Conservation (phyloP, 2,888 invertebrate species). For the Sesia apiformis region DNA sequence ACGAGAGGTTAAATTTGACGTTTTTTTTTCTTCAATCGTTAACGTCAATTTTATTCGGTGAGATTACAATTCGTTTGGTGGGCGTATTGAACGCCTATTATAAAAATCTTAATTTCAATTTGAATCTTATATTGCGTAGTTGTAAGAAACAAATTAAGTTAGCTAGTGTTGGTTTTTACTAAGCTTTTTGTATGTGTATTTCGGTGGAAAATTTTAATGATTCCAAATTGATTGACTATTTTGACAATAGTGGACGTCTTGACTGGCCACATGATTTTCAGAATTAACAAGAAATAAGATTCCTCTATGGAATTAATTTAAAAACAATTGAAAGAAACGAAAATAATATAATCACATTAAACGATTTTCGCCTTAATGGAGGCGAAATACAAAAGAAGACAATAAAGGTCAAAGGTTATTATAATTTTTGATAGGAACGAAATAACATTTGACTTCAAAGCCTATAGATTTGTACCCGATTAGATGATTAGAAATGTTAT, state of each 20-base stretch:
- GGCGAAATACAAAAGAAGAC: no score
- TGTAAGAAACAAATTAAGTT: constrained; percentile 1
- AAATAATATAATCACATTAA: no score
- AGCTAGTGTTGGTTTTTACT: constrained; percentile 3
- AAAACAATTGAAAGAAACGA: no score
- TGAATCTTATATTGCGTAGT: neutral
- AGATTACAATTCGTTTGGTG: constrained; percentile 35
- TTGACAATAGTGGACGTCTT: constrained; percentile 1
- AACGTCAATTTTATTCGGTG: constrained; percentile 59
- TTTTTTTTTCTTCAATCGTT: constrained; percentile 20
- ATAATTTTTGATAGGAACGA: no score
- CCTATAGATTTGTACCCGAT: no score
- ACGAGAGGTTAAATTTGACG: constrained; percentile 14
- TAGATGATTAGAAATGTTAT: no score
- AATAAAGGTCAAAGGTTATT: no score
- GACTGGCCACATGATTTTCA: neutral
- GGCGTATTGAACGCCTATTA: constrained; percentile 6
- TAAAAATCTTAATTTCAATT: constrained; percentile 1
- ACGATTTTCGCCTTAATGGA: no score
- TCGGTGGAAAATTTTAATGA: constrained; percentile 42
- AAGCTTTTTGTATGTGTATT: constrained; percentile 11
- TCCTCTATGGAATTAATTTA: no score
- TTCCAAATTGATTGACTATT: constrained; percentile 38
- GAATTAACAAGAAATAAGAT: constrained; percentile 2
- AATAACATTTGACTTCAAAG: no score